These are phyloP conservation scores for Noctua comes DNA, from an alignment of 2,888 invertebrate species.

Conservation along the genomic window DNA sequence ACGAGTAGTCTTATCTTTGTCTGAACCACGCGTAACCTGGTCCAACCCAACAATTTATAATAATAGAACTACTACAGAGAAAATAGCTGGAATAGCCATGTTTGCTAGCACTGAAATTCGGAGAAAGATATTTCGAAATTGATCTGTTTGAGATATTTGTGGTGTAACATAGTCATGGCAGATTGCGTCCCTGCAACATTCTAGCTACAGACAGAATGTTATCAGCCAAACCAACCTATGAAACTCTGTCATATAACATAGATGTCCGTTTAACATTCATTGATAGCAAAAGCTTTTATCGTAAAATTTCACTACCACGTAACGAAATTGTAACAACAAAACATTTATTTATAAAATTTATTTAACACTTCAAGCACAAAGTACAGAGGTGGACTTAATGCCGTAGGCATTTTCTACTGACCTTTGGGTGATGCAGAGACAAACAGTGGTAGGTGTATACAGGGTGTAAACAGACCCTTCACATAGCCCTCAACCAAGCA, in stretches of 20 bases:
- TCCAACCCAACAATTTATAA: background rate
- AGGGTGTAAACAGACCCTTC: too few relatives aligned
- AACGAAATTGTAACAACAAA: conserved; percentile 9
- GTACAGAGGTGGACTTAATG: too few relatives aligned
- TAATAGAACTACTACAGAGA: background rate
- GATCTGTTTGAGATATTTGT: background rate
- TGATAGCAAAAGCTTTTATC: conserved; percentile 3
- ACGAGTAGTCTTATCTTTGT: background rate
- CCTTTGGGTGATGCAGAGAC: too few relatives aligned
- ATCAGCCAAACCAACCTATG: background rate
- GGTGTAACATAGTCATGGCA: background rate
- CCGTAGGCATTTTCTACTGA: too few relatives aligned
- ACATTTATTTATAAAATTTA: too few relatives aligned
- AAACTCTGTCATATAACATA: background rate
- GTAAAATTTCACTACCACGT: conserved; percentile 8
- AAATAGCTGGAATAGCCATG: background rate
- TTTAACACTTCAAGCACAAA: too few relatives aligned
- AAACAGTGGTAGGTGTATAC: too few relatives aligned
- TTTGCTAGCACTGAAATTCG: background rate
- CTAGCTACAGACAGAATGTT: background rate
- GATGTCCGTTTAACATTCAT: background rate
- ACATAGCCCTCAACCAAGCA: too few relatives aligned
- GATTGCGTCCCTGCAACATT: background rate
- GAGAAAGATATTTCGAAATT: background rate
- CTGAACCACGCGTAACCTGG: background rate